A percentile compares a stretch with the other conserved stretches of the same genome.
phyloP scores from a whole-genome alignment of 2,113 vertebrate species.

The Theristicus caerulescens region DNA sequence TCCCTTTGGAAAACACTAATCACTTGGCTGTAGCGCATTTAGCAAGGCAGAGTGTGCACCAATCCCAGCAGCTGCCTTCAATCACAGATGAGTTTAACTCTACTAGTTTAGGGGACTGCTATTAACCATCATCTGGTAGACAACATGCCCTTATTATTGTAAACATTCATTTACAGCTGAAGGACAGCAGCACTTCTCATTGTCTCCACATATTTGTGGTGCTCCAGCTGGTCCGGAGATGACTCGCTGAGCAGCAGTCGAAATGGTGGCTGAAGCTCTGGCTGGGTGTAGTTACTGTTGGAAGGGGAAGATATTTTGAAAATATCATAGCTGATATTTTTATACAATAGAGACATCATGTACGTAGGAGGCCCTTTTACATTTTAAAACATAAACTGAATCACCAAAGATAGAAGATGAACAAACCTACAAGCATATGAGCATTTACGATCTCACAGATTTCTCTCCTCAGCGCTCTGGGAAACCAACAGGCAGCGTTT shows the following conservation, averaged over 20 bases:
- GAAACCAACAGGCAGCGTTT: background rate
- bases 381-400: conserved; percentile 52
- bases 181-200: background rate
- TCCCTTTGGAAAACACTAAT: conserved; percentile 29
- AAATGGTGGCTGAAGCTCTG: background rate
- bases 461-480: background rate
- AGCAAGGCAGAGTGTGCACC: conserved; percentile 4
- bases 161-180: background rate
- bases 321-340: conserved; percentile 50
- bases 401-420: conserved; percentile 47
- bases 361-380: conserved; percentile 48
- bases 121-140: conserved; percentile 3
- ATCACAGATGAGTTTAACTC: background rate
- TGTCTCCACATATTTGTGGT: background rate
- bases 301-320: conserved; percentile 16
- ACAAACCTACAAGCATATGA: conserved; percentile 29
- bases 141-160: background rate
- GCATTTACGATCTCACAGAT: background rate
- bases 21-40: background rate
- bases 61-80: conserved; percentile 47
- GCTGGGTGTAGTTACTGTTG: background rate
- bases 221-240: background rate
- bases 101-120: background rate
- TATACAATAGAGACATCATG: conserved; percentile 61
- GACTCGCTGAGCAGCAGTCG: background rate